Percentiles rank a stretch among this genome's conserved stretches.
phyloP scores from a whole-genome alignment of 2,797 vertebrate species.

The Emys orbicularis region DNA sequence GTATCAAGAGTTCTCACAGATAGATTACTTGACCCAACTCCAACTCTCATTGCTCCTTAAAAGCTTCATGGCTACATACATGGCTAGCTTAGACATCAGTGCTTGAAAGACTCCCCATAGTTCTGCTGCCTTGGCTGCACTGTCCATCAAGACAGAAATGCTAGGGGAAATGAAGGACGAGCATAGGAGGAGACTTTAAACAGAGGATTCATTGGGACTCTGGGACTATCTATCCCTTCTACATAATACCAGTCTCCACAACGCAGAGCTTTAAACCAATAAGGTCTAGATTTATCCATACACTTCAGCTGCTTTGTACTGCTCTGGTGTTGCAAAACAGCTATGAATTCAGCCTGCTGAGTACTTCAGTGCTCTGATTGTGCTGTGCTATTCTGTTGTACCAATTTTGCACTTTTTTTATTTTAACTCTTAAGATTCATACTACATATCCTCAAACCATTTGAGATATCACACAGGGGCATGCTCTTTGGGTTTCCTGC shows the following conservation, averaged over 20 bases:
- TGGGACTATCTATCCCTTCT: background rate
- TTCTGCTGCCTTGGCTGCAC: background rate
- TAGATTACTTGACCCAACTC: background rate
- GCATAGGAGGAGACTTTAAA: background rate
- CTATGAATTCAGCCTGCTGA: background rate
- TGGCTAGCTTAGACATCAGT: background rate
- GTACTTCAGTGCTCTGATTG: background rate
- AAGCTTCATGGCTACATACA: background rate
- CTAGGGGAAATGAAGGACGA: background rate
- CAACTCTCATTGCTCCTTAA: background rate
- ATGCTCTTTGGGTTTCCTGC: background rate
- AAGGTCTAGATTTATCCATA: background rate
- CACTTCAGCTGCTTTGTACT: background rate
- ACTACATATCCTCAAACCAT: background rate
- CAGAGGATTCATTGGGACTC: background rate
- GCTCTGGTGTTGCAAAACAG: background rate
- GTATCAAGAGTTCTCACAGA: background rate
- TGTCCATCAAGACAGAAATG: accelerated
- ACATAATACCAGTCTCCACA: background rate
- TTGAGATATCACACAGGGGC: background rate
- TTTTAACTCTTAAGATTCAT: background rate
- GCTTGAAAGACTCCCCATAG: background rate
- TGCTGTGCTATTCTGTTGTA: background rate
- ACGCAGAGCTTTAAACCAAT: background rate
- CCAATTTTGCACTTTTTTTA: background rate